These are phyloP conservation scores for Pardosa pseudoannulata DNA, from an alignment of 2,888 invertebrate genomes.

Conservation along the genomic window DNA sequence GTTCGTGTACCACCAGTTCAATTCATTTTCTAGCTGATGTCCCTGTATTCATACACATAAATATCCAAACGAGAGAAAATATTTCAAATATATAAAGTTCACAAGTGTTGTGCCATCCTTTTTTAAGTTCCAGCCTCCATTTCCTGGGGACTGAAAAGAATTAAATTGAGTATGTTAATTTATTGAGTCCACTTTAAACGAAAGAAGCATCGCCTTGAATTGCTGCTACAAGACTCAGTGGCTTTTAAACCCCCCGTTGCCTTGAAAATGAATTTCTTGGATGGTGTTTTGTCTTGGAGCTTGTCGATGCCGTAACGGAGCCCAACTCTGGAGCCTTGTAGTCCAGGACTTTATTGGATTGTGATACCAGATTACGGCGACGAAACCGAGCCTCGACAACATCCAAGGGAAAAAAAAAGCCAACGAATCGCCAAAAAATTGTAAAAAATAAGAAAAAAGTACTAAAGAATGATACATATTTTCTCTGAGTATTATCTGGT, in stretches of 20 bases:
- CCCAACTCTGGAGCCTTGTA: slow-evolving; percentile 70
- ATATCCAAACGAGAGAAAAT: slow-evolving; percentile 45
- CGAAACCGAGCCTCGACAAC: slow-evolving; percentile 48
- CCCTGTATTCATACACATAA: slow-evolving; percentile 51
- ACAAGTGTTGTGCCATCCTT: slow-evolving; percentile 47
- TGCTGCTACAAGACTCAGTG: slow-evolving; percentile 16
- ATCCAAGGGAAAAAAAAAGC: slow-evolving; percentile 41
- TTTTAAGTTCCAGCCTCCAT: slow-evolving; percentile 31
- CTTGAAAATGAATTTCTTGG: slow-evolving; percentile 24
- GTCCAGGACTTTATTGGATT: slow-evolving; percentile 69
- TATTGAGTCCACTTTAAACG: background rate
- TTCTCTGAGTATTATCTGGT: slow-evolving; percentile 73
- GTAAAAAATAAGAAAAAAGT: slow-evolving; percentile 19
- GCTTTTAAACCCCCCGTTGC: slow-evolving; percentile 30
- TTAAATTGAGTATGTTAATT: background rate
- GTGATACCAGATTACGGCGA: slow-evolving; percentile 68
- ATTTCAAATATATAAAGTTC: slow-evolving; percentile 27
- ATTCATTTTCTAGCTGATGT: slow-evolving; percentile 70
- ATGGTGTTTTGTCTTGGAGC: slow-evolving; percentile 35
- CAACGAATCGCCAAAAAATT: slow-evolving; percentile 38
- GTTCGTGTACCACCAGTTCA: slow-evolving; percentile 48
- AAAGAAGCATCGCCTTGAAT: slow-evolving; percentile 16
- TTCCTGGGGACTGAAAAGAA: slow-evolving; percentile 14
- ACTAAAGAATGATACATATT: slow-evolving; percentile 32
- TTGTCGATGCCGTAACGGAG: slow-evolving; percentile 48